These are phyloP conservation scores for Spheniscus humboldti DNA, from an alignment of 2,797 vertebrate species.

Conservation along the genomic window DNA sequence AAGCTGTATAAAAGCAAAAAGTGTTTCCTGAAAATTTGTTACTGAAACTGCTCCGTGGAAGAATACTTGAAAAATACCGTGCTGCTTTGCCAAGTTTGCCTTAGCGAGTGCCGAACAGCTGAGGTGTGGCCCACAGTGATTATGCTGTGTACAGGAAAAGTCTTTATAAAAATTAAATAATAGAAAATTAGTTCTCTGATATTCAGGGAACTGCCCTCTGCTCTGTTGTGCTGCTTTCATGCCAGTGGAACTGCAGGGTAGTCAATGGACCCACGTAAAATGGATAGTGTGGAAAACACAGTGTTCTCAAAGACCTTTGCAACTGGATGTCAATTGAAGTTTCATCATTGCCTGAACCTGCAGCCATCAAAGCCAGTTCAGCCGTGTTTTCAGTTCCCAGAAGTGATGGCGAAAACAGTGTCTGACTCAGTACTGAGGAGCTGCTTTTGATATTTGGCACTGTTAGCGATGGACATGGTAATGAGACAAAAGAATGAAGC, in stretches of 20 bases:
- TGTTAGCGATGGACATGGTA: neutral
- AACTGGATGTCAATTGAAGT: neutral
- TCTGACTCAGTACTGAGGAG: neutral
- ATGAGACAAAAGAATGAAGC: constrained; percentile 15
- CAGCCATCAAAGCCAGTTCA: constrained; percentile 1
- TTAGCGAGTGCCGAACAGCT: neutral
- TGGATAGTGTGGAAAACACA: neutral
- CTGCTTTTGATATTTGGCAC: neutral
- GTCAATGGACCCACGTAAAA: neutral
- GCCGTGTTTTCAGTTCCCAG: neutral
- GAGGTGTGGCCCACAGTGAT: neutral
- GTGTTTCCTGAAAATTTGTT: neutral
- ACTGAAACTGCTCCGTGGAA: neutral
- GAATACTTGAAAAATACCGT: neutral
- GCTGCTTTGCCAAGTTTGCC: neutral
- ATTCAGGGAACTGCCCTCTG: neutral
- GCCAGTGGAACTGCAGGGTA: neutral
- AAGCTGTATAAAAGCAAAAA: neutral
- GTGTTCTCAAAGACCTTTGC: neutral
- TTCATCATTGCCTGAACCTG: neutral
- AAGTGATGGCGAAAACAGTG: neutral
- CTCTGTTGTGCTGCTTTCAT: neutral
- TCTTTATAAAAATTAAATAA: neutral
- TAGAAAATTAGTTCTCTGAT: neutral
- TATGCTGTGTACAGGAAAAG: neutral